Evolutionary conservation across 1,140 invertebrate species (phyloP), one percentile per base, ranked within the genome.

Genomic region (Samia ricini): DNA sequence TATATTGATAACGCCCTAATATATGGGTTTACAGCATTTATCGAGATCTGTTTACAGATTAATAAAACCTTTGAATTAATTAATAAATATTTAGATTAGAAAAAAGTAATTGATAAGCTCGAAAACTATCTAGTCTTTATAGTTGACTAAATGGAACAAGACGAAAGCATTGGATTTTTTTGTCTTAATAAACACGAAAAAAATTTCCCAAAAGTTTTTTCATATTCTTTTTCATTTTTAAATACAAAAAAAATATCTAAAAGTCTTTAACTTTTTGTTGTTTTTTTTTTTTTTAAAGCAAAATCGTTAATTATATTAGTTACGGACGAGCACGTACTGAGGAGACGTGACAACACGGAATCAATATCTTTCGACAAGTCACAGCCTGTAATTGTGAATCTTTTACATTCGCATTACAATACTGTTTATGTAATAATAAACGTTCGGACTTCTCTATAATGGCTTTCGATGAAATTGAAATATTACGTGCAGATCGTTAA

Each of bases 351-450:
- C 60, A 61, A 33, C 42, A 19, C 4, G 12, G 12, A 59, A 59
- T 58, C 62, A 50, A 50, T 59, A 59, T 56, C 20, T 23, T 51
- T 56, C 29, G 48, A 52, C 54, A 55, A 56, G 54, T 49, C 36
- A 56, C 23, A n/a, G n/a, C n/a, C 20, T 8, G 48, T 21, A 42
- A 21, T 20, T 57, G 52, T 60, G 63, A 64, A 55, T 64, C 56
- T 52, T 10, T 29, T 4, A 52, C 23, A 21, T 60, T 64, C 36
- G 57, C 51, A 56, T 60, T 64, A 64, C 63, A 64, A 64, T 59
- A 23, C 51, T 15, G 33, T 15, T 42, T 42, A 42, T 15, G 33
- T 42, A 42, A 42, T 12, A 15, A 15, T 12, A 42, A 15, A 42
- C n/a, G 15, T 42, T 42, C n/a, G 33, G 15, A 42, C 33, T 42